Evolutionary conservation across 2,888 invertebrate species (phyloP).

Genomic region (Caenorhabditis japonica): DNA sequence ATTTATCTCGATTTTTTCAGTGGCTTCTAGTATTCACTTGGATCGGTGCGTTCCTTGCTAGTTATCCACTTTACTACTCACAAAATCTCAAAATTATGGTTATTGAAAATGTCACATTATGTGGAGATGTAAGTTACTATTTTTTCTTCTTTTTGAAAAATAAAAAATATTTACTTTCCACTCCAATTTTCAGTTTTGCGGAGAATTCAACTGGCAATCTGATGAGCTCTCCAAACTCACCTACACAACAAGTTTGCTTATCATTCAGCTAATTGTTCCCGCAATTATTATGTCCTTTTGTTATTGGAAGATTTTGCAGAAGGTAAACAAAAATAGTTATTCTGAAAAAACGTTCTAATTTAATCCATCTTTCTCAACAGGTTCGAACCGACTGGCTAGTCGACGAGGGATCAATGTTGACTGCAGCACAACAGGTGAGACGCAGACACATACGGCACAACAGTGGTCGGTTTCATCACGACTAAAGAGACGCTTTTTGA

Average conservation of each 20-base stretch:
- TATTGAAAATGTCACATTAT: constrained; percentile 68
- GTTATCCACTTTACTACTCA: constrained; percentile 71
- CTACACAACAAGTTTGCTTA: constrained; percentile 65
- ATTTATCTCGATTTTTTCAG: constrained; percentile 57
- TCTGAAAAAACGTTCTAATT: not conserved
- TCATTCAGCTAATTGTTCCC: constrained; percentile 74
- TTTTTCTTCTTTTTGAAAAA: not conserved
- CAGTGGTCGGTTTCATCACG: not conserved
- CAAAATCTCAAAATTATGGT: constrained; percentile 71
- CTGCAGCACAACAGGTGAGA: constrained; percentile 74
- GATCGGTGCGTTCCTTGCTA: constrained; percentile 68
- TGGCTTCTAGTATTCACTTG: constrained; percentile 67
- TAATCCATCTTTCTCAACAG: constrained; percentile 31
- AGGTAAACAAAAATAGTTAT: constrained; percentile 52
- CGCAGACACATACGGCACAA: constrained; percentile 5
- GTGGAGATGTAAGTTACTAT: constrained; percentile 65
- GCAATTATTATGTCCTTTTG: constrained; percentile 74
- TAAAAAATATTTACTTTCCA: not conserved
- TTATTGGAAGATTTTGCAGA: constrained; percentile 76
- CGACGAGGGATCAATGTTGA: constrained; percentile 74
- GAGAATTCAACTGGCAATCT: constrained; percentile 72
- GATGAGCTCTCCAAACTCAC: constrained; percentile 56
- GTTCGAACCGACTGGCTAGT: constrained; percentile 75
- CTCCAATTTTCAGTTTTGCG: constrained; percentile 69
- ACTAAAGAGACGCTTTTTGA: not conserved